phyloP scores from a whole-genome alignment of 2,888 invertebrate genomes.

The Papilio demoleus region DNA sequence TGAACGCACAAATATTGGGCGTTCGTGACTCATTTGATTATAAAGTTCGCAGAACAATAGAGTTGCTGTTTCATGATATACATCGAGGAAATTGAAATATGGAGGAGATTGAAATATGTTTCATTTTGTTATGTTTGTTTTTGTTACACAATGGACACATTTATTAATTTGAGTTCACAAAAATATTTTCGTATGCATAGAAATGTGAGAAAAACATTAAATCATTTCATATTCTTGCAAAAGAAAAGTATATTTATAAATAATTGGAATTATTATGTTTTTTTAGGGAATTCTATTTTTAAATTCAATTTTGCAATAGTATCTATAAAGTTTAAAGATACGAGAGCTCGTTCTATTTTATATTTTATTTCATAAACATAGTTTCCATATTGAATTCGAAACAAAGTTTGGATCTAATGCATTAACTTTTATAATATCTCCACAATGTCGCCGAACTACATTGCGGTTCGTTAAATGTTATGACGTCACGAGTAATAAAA shows the following conservation, averaged over 20 bases:
- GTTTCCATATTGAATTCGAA: conserved; percentile 10
- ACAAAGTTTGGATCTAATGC: conserved; percentile 4
- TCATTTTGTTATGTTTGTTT: not conserved
- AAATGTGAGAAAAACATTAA: too few relatives aligned
- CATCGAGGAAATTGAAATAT: conserved; percentile 34
- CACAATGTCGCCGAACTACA: conserved; percentile 18
- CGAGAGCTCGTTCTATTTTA: not conserved
- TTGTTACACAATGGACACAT: not conserved
- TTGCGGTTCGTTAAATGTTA: conserved; percentile 30
- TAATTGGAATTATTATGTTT: not conserved
- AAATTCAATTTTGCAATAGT: not conserved
- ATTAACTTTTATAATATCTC: conserved; percentile 18
- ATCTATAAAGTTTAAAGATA: not conserved
- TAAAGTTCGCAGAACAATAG: conserved; percentile 33
- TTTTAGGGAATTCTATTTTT: not conserved
- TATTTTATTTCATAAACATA: not conserved
- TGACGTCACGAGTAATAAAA: conserved; percentile 31
- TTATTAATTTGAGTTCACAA: too few relatives aligned
- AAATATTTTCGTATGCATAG: not conserved
- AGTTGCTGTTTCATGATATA: conserved; percentile 25
- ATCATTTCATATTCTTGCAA: too few relatives aligned
- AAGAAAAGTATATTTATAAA: too few relatives aligned
- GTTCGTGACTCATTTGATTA: conserved; percentile 38
- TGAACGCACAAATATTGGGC: conserved; percentile 30
- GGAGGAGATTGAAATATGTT: conserved; percentile 15